phyloP scores from a whole-genome alignment of 2,113 vertebrate genomes.

The Platysternon megacephalum region DNA sequence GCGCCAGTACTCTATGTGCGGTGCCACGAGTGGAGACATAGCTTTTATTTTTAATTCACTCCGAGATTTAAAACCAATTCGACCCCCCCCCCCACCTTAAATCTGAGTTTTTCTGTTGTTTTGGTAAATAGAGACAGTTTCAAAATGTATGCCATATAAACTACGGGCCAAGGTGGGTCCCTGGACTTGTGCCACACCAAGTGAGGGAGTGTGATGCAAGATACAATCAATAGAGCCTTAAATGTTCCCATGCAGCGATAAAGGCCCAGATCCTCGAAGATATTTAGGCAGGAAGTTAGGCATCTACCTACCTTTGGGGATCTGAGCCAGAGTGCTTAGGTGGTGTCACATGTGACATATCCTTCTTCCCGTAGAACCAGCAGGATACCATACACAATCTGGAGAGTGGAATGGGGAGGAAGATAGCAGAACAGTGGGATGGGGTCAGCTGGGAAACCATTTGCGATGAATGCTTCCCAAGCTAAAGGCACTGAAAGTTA shows the following conservation, averaged over 20 bases:
- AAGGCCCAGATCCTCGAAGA: fast-evolving
- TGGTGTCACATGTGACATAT: too few species aligned
- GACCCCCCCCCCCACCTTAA: fast-evolving
- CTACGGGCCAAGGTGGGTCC: background rate
- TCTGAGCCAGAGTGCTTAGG: too few species aligned
- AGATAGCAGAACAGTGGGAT: background rate
- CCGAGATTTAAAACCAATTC: background rate
- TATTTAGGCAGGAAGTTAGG: background rate
- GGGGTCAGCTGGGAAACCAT: slow-evolving; percentile 45
- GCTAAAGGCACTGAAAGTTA: background rate
- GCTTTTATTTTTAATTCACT: background rate
- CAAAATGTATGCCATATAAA: background rate
- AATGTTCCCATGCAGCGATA: background rate
- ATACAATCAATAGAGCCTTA: background rate
- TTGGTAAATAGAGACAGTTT: background rate
- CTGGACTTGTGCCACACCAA: background rate
- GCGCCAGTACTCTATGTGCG: too few species aligned
- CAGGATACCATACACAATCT: slow-evolving; percentile 21
- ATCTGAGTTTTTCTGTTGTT: background rate
- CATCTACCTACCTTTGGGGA: background rate
- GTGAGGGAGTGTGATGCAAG: background rate
- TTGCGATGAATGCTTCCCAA: slow-evolving; percentile 30
- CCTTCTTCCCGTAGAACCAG: slow-evolving; percentile 5
- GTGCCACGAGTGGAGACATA: too few species aligned
- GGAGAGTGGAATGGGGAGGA: background rate